Base-by-base conservation (phyloP, 2,888 invertebrate species). In the Agrypnus murinus region DNA sequence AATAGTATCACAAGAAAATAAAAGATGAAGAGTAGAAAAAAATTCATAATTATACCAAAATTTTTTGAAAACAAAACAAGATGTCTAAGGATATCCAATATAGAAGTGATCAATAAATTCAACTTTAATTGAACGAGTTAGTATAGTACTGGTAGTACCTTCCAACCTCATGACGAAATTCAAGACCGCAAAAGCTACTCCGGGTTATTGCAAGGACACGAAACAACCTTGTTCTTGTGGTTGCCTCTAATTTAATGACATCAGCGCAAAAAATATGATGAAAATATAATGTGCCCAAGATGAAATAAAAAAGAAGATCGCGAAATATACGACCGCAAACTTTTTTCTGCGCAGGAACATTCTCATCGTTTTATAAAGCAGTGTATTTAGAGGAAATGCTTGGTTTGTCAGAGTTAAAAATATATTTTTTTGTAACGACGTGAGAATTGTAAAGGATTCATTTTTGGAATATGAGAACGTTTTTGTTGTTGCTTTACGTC, bases 121-220 rank as follows among this genome's bases (percentile, higher is more conserved):
- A 5, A n/a, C 5, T 3, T 25, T 25, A 25, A 25, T 25, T 25
- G 25, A 25, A 25, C 25, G 5, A 25, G 25, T 25, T 25, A n/a
- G 25, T 5, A 5, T 25, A n/a, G n/a, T n/a, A n/a, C n/a, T n/a
- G n/a, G n/a, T n/a, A n/a, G n/a, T n/a, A n/a, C n/a, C n/a, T n/a
- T n/a, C n/a, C 45, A 36, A 7, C 38, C 25, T n/a, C 58, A 38
- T 17, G 19, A n/a, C n/a, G n/a, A 58, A 17, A n/a, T 7, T n/a
- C 31, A 12, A 7, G 45, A 45, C 45, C 60, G 25, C 60, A 45
- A 19, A n/a, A 66, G 65, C 45, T 59, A 66, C 65, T 50, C 19
- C 40, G 46, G 65, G 58, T 59, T 50, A 46, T 15, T 38, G 57
- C 65, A 66, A 66, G 65, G 65, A 66, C 65, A 59, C 38, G 36